These are phyloP conservation scores for Falco biarmicus DNA, from an alignment of 2,797 vertebrate genomes.

Conservation along the genomic window DNA sequence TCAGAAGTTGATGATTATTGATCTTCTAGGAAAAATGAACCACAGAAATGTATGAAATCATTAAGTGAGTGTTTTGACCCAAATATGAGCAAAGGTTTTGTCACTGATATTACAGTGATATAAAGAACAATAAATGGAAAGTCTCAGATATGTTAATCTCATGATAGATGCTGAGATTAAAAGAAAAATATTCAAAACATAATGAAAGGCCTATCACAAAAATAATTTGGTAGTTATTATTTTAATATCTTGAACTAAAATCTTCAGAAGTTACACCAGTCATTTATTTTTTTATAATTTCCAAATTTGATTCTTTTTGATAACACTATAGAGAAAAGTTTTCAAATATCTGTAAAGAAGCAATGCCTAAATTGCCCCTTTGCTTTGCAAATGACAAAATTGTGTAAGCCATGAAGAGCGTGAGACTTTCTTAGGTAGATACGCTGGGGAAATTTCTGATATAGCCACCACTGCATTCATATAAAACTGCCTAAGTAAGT, in stretches of 20 bases:
- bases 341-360: not conserved
- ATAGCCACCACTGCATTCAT: not conserved
- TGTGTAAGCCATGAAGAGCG: not conserved
- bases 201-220: not conserved
- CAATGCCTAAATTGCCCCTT: not conserved
- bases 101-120: not conserved
- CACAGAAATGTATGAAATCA: constrained; percentile 2
- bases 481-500: not conserved
- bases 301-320: not conserved
- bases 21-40: constrained; percentile 15
- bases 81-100: not conserved
- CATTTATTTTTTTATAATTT: not conserved
- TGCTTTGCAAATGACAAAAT: not conserved
- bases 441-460: not conserved
- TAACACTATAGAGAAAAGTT: not conserved
- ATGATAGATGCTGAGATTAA: not conserved
- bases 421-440: not conserved
- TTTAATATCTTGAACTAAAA: not conserved
- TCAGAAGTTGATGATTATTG: constrained; percentile 1
- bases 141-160: not conserved
- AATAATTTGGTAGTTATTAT: not conserved
- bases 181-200: not conserved
- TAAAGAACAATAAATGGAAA: not conserved
- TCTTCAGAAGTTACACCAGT: not conserved
- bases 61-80: not conserved